A percentile compares a stretch with the other conserved stretches of the same genome.
These are phyloP conservation scores for Leucoma salicis DNA, from an alignment of 2,888 invertebrate species.

Conservation along the genomic window DNA sequence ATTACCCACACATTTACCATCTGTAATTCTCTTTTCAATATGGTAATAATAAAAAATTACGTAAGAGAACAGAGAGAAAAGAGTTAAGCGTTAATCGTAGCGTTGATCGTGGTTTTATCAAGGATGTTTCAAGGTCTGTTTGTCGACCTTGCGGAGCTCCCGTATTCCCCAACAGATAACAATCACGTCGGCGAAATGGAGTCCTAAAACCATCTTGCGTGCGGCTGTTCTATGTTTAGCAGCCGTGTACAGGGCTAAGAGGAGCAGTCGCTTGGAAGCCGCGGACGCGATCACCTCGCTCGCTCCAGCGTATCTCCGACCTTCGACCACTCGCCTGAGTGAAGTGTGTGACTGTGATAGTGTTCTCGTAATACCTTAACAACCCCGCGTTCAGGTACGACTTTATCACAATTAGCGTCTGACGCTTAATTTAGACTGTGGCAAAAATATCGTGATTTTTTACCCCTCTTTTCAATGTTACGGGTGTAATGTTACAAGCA, in stretches of 20 bases:
- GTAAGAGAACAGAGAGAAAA: too few relatives aligned
- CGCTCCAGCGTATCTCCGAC: conserved; percentile 69
- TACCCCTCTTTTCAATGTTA: conserved; percentile 53
- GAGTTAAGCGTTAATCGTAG: background rate
- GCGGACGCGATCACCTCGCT: conserved; percentile 75
- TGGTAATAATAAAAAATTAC: too few relatives aligned
- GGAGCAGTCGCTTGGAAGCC: conserved; percentile 76
- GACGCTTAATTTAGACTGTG: conserved; percentile 43
- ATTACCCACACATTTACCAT: too few relatives aligned
- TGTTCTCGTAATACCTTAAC: conserved; percentile 56
- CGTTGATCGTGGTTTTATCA: conserved; percentile 12
- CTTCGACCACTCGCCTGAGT: conserved; percentile 76
- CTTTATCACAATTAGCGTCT: conserved; percentile 36
- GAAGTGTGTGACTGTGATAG: conserved; percentile 79
- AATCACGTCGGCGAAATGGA: conserved; percentile 53
- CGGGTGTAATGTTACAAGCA: conserved; percentile 74
- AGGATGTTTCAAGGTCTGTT: conserved; percentile 59
- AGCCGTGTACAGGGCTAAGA: conserved; percentile 45
- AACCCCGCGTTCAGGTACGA: conserved; percentile 47
- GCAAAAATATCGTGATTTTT: conserved; percentile 49
- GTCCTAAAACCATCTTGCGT: conserved; percentile 48
- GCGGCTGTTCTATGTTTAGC: conserved; percentile 66
- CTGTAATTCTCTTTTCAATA: too few relatives aligned
- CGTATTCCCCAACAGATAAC: conserved; percentile 35
- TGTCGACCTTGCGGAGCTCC: conserved; percentile 61